Percentiles rank a stretch among this genome's conserved stretches.
Conservation (phyloP, 1,140 invertebrate genomes). For the Drosophila pallidifrons region DNA sequence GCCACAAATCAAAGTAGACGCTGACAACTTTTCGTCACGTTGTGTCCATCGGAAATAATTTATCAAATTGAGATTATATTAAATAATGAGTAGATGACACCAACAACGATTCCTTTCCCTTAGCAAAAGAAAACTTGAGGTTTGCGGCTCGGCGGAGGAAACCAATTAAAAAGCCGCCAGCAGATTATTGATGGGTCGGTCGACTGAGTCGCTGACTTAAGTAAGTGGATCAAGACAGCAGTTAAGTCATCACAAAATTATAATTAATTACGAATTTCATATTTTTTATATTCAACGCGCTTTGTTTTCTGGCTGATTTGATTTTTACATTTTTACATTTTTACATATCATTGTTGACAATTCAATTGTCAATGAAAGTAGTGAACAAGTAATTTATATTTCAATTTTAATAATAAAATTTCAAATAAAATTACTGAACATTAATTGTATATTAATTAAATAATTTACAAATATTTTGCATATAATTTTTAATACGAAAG, state of each 20-base stretch:
- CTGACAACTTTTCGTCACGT: constrained; percentile 73
- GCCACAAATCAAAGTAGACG: constrained; percentile 67
- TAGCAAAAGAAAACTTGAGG: constrained; percentile 21
- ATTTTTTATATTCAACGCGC: no score
- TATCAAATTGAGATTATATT: constrained; percentile 74
- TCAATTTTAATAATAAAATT: no score
- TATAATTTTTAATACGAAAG: no score
- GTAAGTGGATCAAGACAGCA: constrained; percentile 15
- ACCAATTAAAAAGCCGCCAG: constrained; percentile 28
- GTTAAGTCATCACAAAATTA: constrained; percentile 27
- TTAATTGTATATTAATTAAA: no score
- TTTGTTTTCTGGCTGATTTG: no score
- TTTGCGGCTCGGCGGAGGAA: not conserved
- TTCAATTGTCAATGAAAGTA: no score
- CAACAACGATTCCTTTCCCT: constrained; percentile 40
- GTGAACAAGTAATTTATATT: no score
- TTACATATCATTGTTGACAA: no score
- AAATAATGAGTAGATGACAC: constrained; percentile 78
- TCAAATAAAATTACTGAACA: no score
- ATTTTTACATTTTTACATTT: no score
- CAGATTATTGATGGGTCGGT: constrained; percentile 36
- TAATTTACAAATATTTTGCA: no score
- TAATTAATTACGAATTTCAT: constrained; percentile 12
- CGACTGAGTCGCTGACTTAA: constrained; percentile 21
- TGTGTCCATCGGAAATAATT: constrained; percentile 78